These are phyloP conservation scores for Frankliniella fusca DNA, from an alignment of 2,888 invertebrate species.

Conservation along the genomic window DNA sequence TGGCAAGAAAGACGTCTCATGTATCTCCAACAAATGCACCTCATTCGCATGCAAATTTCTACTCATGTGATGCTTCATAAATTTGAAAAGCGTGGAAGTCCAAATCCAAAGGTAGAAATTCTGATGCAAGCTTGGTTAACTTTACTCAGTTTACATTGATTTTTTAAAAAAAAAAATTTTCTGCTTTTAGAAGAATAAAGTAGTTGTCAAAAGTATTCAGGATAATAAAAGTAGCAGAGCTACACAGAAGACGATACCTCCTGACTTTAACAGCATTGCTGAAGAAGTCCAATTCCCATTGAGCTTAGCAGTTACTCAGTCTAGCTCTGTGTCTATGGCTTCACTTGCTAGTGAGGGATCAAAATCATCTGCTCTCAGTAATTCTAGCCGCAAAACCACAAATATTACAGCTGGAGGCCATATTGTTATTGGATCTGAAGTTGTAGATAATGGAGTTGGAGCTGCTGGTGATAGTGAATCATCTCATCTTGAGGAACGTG, in stretches of 20 bases:
- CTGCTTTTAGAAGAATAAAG: not conserved
- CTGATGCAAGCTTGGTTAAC: constrained; percentile 18
- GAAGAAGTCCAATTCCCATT: not conserved
- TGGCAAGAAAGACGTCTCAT: constrained; percentile 54
- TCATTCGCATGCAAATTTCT: constrained; percentile 53
- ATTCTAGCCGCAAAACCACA: not conserved
- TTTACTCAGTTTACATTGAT: not conserved
- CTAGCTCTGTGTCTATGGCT: constrained; percentile 13
- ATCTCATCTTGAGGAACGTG: not conserved
- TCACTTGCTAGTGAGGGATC: constrained; percentile 1
- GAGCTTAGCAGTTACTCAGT: not conserved
- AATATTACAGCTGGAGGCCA: not conserved
- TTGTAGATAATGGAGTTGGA: not conserved
- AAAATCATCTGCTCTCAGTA: constrained; percentile 4
- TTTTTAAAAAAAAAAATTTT: not conserved
- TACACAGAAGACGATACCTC: not conserved
- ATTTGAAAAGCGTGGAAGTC: constrained; percentile 47
- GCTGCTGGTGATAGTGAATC: constrained; percentile 1
- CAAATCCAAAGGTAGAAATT: constrained; percentile 31
- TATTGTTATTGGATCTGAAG: not conserved
- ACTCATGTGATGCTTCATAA: constrained; percentile 52
- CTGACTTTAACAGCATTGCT: not conserved
- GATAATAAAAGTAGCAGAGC: not conserved
- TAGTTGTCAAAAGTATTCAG: not conserved
- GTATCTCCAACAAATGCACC: constrained; percentile 53